Evolutionary conservation across 2,113 vertebrate genomes (phyloP).

Genomic region (Scopus umbretta): DNA sequence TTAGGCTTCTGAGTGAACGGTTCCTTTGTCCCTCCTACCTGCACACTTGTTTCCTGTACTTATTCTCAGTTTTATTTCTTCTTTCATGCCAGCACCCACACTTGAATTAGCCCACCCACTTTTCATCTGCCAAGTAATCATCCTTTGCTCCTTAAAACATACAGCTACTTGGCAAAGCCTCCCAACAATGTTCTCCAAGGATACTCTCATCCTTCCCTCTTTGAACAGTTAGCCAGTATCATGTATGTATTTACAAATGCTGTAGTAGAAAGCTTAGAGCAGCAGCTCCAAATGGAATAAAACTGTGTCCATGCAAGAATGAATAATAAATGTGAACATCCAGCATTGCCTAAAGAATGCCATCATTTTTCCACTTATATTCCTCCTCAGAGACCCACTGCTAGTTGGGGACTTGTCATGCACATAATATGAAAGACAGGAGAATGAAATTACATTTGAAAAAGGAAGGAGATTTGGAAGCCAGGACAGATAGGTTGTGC

Average conservation of each 20-base stretch:
- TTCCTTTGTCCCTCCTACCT: neutral
- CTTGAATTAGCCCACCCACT: conserved; percentile 43
- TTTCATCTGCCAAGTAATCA: conserved; percentile 43
- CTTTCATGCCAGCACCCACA: conserved; percentile 17
- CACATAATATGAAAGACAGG: neutral
- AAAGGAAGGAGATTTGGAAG: neutral
- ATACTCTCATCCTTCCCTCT: neutral
- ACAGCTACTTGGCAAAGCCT: neutral
- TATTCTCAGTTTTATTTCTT: conserved; percentile 42
- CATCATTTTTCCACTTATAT: neutral
- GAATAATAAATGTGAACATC: neutral
- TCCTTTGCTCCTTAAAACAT: neutral
- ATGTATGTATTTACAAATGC: neutral
- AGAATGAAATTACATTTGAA: neutral
- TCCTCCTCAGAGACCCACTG: neutral
- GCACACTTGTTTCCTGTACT: conserved; percentile 41
- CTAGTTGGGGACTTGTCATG: neutral
- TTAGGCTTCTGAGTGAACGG: conserved; percentile 9
- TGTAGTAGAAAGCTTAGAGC: conserved; percentile 1
- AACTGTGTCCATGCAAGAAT: neutral
- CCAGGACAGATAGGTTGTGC: neutral
- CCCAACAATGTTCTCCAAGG: neutral
- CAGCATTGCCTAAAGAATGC: neutral
- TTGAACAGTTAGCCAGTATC: neutral
- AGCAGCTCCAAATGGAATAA: neutral